A percentile compares a stretch with the other conserved stretches of the same genome.
Conservation (phyloP, 2,113 vertebrate species). For the Saccopteryx leptura region DNA sequence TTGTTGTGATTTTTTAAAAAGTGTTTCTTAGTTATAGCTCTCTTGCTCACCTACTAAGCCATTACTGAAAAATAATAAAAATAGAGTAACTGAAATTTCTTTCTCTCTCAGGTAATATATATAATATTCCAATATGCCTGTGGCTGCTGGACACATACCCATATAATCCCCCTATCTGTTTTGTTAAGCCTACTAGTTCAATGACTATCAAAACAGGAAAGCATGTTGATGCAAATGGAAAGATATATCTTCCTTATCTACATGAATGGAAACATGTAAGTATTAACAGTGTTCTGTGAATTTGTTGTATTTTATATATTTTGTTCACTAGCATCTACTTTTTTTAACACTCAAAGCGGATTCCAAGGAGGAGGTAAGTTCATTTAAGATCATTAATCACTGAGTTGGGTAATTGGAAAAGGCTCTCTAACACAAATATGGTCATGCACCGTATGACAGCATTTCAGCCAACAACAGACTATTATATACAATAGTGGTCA, state of each 20-base stretch:
- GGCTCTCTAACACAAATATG: not conserved
- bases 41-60: not conserved
- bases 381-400: slow-evolving; percentile 4
- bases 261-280: slow-evolving; percentile 99
- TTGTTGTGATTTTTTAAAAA: not conserved
- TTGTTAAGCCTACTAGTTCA: slow-evolving; percentile 98
- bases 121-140: slow-evolving; percentile 98
- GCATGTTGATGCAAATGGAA: slow-evolving; percentile 99
- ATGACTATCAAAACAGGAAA: slow-evolving; percentile 99
- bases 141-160: slow-evolving; percentile 99
- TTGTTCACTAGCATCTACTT: slow-evolving; percentile 15
- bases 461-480: not conserved
- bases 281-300: slow-evolving; percentile 65
- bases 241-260: slow-evolving; percentile 98
- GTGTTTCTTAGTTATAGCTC: not conserved
- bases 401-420: slow-evolving; percentile 48
- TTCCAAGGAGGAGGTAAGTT: slow-evolving; percentile 1
- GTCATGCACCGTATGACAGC: too few species aligned
- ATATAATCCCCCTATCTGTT: slow-evolving; percentile 99
- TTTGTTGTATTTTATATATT: slow-evolving; percentile 22
- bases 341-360: slow-evolving; percentile 41
- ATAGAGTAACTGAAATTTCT: slow-evolving; percentile 68
- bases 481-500: not conserved
- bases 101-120: slow-evolving; percentile 93
- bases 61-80: slow-evolving; percentile 59